phyloP scores from a whole-genome alignment of 1,140 invertebrate species.

The Bradynema listronoti region DNA sequence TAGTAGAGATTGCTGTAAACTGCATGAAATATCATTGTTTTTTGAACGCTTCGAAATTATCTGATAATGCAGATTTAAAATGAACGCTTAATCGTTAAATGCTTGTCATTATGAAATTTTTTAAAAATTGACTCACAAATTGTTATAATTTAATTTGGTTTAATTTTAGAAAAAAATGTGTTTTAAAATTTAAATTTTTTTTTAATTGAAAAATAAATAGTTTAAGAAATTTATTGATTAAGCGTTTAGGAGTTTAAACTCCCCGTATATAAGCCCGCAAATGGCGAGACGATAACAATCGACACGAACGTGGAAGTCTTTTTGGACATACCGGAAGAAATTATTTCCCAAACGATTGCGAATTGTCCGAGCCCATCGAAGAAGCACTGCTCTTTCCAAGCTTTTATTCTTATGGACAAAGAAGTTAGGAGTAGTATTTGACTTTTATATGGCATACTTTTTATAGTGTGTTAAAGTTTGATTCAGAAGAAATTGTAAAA shows the following conservation, averaged over 20 bases:
- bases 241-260: conserved; percentile 42
- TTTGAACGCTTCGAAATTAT: no score
- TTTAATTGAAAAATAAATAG: not conserved
- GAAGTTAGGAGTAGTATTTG: conserved; percentile 14
- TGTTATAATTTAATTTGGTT: no score
- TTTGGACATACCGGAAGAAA: conserved; percentile 32
- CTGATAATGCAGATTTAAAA: no score
- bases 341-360: conserved; percentile 26
- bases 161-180: no score
- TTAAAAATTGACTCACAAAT: no score
- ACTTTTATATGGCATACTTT: not conserved
- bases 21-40: no score
- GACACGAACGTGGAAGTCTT: conserved; percentile 13
- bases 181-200: no score
- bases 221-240: not conserved
- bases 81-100: no score
- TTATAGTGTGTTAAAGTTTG: not conserved
- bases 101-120: no score
- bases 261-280: conserved; percentile 52
- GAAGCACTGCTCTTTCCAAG: conserved; percentile 41
- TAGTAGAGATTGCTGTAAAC: no score
- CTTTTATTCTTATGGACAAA: conserved; percentile 37
- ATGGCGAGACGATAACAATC: conserved; percentile 48
- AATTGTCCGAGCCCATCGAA: conserved; percentile 37
- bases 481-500: not conserved